Evolutionary conservation across 2,797 vertebrate species (phyloP).

Genomic region (Galagoides demidoff): DNA sequence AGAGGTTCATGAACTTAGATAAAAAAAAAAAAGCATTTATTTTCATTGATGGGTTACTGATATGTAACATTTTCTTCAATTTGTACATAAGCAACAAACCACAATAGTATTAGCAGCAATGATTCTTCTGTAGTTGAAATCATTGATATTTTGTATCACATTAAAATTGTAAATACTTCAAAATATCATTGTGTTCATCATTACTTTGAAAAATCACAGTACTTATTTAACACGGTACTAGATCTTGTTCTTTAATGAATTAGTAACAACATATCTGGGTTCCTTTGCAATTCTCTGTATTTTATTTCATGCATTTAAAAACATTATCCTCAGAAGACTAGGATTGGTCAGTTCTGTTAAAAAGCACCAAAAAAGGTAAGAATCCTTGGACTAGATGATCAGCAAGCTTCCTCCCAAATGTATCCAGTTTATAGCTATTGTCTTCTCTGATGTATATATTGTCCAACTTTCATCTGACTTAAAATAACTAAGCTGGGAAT

Average conservation of each 20-base stretch:
- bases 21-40: neutral
- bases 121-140: neutral
- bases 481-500: neutral
- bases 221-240: neutral
- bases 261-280: neutral
- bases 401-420: neutral
- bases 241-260: neutral
- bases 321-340: neutral
- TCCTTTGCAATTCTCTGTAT: neutral
- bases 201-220: neutral
- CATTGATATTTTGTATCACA: neutral
- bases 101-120: neutral
- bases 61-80: conserved; percentile 2
- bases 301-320: conserved; percentile 34
- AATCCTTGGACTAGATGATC: neutral
- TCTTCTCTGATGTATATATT: neutral
- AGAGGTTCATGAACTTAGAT: neutral
- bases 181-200: neutral
- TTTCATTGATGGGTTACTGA: neutral
- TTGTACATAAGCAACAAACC: neutral
- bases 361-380: neutral
- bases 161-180: conserved; percentile 19
- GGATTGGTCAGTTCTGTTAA: neutral
- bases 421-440: neutral
- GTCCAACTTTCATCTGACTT: neutral